Conservation (phyloP, 2,888 invertebrate species). For the Tetanocera ferruginea region DNA sequence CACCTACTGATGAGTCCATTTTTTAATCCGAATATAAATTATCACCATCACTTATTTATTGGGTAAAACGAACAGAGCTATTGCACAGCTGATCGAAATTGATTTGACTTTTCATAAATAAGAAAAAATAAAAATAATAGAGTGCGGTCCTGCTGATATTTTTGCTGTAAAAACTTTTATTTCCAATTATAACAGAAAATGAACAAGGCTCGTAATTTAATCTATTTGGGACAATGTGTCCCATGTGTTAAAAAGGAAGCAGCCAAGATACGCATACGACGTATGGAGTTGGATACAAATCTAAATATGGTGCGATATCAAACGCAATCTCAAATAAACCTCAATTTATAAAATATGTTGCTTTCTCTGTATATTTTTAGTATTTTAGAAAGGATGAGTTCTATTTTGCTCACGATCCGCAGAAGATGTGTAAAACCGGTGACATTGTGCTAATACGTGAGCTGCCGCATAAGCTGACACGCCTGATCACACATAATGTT, state of each 20-base stretch:
- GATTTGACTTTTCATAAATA: neutral
- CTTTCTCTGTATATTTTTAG: slow-evolving; percentile 71
- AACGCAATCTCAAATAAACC: neutral
- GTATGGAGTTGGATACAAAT: slow-evolving; percentile 81
- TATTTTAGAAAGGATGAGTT: slow-evolving; percentile 83
- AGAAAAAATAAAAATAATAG: neutral
- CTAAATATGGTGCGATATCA: slow-evolving; percentile 78
- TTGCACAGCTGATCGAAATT: neutral
- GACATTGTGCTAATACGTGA: slow-evolving; percentile 85
- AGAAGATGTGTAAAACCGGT: slow-evolving; percentile 83
- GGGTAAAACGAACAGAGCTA: neutral
- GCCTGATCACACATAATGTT: slow-evolving; percentile 83
- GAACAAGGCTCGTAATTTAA: slow-evolving; percentile 71
- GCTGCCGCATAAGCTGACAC: slow-evolving; percentile 80
- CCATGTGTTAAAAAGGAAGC: slow-evolving; percentile 84
- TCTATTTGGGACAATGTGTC: slow-evolving; percentile 83
- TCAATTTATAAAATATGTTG: neutral
- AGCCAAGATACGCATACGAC: slow-evolving; percentile 82
- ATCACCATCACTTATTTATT: neutral
- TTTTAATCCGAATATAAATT: too few species aligned
- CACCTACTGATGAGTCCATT: too few species aligned
- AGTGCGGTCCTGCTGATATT: neutral
- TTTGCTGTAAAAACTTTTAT: slow-evolving; percentile 24
- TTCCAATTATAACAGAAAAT: neutral
- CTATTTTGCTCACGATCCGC: slow-evolving; percentile 83